Percentiles rank a stretch among this genome's conserved stretches.
Conservation (phyloP, 2,888 invertebrate genomes). For the Gymnoscelis rufifasciata region DNA sequence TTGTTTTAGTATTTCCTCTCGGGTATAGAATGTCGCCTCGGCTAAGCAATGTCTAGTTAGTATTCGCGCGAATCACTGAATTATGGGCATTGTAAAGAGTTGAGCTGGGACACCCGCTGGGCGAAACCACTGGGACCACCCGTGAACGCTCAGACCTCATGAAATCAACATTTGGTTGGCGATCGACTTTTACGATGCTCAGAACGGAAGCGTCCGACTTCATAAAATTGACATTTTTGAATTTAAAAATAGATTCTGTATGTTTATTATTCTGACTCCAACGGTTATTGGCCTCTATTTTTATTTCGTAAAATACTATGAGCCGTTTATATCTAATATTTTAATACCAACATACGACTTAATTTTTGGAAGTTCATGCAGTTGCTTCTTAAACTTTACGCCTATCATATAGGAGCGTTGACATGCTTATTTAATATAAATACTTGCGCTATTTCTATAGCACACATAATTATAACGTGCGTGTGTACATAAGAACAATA, state of each 20-base stretch:
- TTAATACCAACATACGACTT: too few relatives aligned
- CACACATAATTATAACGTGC: too few relatives aligned
- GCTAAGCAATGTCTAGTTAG: slow-evolving; percentile 60
- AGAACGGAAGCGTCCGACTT: slow-evolving; percentile 21
- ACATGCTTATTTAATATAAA: too few relatives aligned
- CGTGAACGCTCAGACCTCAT: slow-evolving; percentile 45
- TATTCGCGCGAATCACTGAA: slow-evolving; percentile 70
- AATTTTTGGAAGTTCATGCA: too few relatives aligned
- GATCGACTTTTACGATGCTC: slow-evolving; percentile 22
- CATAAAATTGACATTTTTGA: slow-evolving; percentile 10
- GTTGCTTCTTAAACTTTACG: too few relatives aligned
- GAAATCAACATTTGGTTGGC: slow-evolving; percentile 35
- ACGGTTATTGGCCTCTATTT: slow-evolving; percentile 2
- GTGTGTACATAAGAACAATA: too few relatives aligned
- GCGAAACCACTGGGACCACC: slow-evolving; percentile 72
- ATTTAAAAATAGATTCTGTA: slow-evolving; percentile 1
- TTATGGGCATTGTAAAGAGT: slow-evolving; percentile 65
- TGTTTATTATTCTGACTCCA: slow-evolving; percentile 1
- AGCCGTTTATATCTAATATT: too few relatives aligned
- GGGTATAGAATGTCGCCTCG: slow-evolving; percentile 58
- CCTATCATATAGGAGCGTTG: too few relatives aligned
- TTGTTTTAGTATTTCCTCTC: slow-evolving; percentile 63
- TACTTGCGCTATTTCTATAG: too few relatives aligned
- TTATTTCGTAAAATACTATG: too few relatives aligned
- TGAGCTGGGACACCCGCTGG: slow-evolving; percentile 60